These are phyloP conservation scores for Chamaea fasciata DNA, from an alignment of 2,113 vertebrate species.

Conservation along the genomic window DNA sequence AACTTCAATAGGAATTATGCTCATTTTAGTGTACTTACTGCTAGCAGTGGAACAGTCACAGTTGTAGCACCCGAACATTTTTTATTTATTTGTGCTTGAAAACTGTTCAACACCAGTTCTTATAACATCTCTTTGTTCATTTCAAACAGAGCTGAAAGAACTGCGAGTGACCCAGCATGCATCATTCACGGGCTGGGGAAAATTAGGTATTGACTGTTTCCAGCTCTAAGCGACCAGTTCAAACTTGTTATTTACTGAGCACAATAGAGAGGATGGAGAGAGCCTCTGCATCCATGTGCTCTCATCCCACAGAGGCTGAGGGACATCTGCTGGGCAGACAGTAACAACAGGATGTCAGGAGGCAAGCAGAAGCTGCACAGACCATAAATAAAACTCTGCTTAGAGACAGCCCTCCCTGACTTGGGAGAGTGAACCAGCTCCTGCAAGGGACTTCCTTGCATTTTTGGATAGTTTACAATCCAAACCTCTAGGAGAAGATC, in stretches of 20 bases:
- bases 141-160: neutral
- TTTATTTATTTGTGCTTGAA: constrained; percentile 27
- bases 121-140: neutral
- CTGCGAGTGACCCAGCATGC: constrained; percentile 1
- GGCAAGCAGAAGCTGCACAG: neutral
- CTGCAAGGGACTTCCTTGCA: accelerated
- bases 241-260: constrained; percentile 20
- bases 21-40: neutral
- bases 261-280: neutral
- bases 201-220: constrained; percentile 42
- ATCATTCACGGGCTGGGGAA: neutral
- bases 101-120: neutral
- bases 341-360: neutral
- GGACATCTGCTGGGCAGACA: constrained; percentile 17
- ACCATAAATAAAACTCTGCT: neutral
- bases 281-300: neutral
- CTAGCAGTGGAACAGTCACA: neutral
- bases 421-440: neutral
- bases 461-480: neutral
- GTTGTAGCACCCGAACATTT: neutral
- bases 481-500: neutral
- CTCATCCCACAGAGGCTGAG: neutral
- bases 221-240: neutral
- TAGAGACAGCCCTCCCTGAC: neutral
- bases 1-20: constrained; percentile 7